These are phyloP conservation scores for Diploptera punctata DNA, from an alignment of 2,888 invertebrate species.

Conservation along the genomic window DNA sequence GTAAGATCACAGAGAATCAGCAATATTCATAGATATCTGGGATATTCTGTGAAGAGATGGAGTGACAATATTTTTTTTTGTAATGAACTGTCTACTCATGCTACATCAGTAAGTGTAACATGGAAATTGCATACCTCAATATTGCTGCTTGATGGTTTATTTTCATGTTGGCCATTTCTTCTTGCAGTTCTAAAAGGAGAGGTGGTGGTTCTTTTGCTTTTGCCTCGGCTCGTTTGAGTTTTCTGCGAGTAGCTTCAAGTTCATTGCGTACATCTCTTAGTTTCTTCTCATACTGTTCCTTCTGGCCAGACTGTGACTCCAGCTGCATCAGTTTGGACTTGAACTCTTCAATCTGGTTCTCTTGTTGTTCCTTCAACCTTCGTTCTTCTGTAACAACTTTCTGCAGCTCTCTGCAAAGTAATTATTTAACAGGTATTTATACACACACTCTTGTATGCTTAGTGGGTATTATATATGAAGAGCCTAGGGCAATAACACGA, in stretches of 20 bases:
- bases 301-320: constrained; percentile 43
- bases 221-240: constrained; percentile 69
- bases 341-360: constrained; percentile 65
- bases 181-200: constrained; percentile 69
- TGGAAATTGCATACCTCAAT: too few relatives aligned
- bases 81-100: too few relatives aligned
- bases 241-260: constrained; percentile 67
- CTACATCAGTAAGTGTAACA: too few relatives aligned
- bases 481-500: too few relatives aligned
- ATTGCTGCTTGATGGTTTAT: constrained; percentile 75
- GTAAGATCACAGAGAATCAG: too few relatives aligned
- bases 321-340: constrained; percentile 56
- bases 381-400: constrained; percentile 77
- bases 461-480: too few relatives aligned
- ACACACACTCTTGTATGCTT: too few relatives aligned
- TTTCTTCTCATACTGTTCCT: constrained; percentile 47
- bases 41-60: too few relatives aligned
- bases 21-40: too few relatives aligned
- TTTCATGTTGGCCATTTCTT: constrained; percentile 75
- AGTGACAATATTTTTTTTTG: too few relatives aligned
- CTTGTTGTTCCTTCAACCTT: constrained; percentile 74
- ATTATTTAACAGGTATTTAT: not conserved
- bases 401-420: constrained; percentile 72
- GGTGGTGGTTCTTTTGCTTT: constrained; percentile 67
- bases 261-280: constrained; percentile 65